Conservation (phyloP, 2,888 invertebrate genomes). For the Hydraecia micacea region DNA sequence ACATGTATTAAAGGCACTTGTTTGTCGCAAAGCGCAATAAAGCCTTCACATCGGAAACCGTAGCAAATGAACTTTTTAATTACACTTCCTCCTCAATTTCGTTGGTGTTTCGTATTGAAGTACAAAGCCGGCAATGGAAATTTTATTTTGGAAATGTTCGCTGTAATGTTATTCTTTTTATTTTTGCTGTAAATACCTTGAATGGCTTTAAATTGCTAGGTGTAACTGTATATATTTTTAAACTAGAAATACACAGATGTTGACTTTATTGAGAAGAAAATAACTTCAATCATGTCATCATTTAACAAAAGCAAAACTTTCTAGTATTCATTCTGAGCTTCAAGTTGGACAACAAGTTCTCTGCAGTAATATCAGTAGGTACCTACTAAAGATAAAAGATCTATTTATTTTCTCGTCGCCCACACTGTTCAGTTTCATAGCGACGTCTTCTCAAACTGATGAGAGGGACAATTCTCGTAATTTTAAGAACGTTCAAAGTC, state of each 20-base stretch:
- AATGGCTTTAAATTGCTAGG: background rate
- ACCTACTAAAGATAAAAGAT: background rate
- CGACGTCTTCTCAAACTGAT: background rate
- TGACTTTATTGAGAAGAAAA: background rate
- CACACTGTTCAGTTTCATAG: background rate
- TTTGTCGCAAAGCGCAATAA: conserved; percentile 69
- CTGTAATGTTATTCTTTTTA: conserved; percentile 7
- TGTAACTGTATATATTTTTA: background rate
- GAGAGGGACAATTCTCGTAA: no score
- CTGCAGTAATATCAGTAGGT: background rate
- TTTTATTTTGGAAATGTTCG: conserved; percentile 36
- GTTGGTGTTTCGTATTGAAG: conserved; percentile 53
- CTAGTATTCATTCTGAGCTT: background rate
- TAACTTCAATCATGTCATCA: background rate
- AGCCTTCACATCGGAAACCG: conserved; percentile 60
- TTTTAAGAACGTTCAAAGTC: no score
- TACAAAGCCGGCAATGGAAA: conserved; percentile 49
- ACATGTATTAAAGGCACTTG: conserved; percentile 60
- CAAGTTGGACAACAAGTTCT: background rate
- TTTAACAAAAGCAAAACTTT: background rate
- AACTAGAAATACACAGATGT: background rate
- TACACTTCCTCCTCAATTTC: conserved; percentile 71
- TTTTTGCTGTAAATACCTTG: background rate
- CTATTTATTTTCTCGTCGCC: background rate
- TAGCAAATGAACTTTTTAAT: conserved; percentile 79